Evolutionary conservation across 2,888 invertebrate genomes (phyloP).

Genomic region (Conchocele bisecta): DNA sequence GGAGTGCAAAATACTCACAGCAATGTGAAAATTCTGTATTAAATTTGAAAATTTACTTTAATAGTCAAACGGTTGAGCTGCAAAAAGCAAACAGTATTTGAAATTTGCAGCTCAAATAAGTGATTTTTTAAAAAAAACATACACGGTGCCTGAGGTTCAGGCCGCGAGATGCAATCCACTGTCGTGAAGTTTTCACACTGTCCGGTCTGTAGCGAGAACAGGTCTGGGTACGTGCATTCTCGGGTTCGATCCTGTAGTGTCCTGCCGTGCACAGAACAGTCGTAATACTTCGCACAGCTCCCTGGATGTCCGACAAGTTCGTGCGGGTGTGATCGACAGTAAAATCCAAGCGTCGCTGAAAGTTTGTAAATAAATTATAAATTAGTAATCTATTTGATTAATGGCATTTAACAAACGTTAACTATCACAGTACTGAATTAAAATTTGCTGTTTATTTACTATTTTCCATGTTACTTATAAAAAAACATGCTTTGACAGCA

Average conservation of each 20-base stretch:
- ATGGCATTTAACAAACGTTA: too few relatives aligned
- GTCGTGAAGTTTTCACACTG: constrained; percentile 60
- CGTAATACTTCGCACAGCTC: constrained; percentile 63
- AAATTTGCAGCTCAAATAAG: background rate
- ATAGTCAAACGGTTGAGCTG: background rate
- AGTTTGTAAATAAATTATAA: background rate
- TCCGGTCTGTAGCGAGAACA: constrained; percentile 51
- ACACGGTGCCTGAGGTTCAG: constrained; percentile 64
- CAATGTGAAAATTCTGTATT: background rate
- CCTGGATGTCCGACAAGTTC: constrained; percentile 35
- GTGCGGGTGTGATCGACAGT: constrained; percentile 49
- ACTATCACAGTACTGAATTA: too few relatives aligned
- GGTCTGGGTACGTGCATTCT: constrained; percentile 61
- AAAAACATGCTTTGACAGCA: too few relatives aligned
- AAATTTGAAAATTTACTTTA: background rate
- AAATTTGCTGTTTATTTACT: too few relatives aligned
- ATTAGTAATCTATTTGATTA: background rate
- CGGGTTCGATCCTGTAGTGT: constrained; percentile 22
- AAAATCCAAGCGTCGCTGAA: constrained; percentile 45
- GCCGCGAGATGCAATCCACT: constrained; percentile 50
- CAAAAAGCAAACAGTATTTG: too few relatives aligned
- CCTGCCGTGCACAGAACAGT: constrained; percentile 50
- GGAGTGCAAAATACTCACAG: too few relatives aligned
- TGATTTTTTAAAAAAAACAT: constrained; percentile 25
- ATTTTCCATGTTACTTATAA: too few relatives aligned